A percentile compares a stretch with the other conserved stretches of the same genome.
Evolutionary conservation across 2,888 invertebrate genomes (phyloP).

Genomic region (Frankliniella intonsa): DNA sequence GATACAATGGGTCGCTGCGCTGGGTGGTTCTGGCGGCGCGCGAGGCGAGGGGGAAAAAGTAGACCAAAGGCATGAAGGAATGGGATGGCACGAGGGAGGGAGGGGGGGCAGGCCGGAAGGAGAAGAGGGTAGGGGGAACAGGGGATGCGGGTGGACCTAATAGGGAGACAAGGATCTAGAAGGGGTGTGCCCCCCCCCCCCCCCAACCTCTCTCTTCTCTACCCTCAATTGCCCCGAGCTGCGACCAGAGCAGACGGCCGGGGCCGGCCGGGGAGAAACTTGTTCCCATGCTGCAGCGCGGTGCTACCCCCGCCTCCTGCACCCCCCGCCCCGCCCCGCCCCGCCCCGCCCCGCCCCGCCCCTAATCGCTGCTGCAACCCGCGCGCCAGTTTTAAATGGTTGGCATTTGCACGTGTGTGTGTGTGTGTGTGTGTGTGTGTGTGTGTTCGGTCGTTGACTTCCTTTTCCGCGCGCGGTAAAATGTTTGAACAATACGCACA

Average conservation of each 20-base stretch:
- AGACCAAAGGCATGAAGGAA: too few relatives aligned
- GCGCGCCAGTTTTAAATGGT: neutral
- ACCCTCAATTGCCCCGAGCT: too few relatives aligned
- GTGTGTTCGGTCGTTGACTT: too few relatives aligned
- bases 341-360: neutral
- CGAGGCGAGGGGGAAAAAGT: too few relatives aligned
- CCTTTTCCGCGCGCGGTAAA: neutral
- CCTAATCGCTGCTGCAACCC: neutral
- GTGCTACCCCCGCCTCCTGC: neutral
- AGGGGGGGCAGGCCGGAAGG: neutral
- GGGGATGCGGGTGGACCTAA: constrained; percentile 8
- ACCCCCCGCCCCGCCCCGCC: neutral
- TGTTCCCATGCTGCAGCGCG: too few relatives aligned
- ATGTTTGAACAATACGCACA: neutral
- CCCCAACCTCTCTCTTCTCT: neutral
- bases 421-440: neutral
- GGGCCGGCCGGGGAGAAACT: neutral
- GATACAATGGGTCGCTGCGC: too few relatives aligned
- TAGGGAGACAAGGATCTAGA: constrained; percentile 12
- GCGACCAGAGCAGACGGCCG: neutral
- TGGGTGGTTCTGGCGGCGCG: too few relatives aligned
- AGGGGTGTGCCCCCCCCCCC: neutral
- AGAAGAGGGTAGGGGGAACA: neutral
- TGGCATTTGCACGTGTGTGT: neutral
- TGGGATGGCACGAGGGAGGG: neutral